phyloP scores from a whole-genome alignment of 2,888 invertebrate species.

The Cerastoderma edule region DNA sequence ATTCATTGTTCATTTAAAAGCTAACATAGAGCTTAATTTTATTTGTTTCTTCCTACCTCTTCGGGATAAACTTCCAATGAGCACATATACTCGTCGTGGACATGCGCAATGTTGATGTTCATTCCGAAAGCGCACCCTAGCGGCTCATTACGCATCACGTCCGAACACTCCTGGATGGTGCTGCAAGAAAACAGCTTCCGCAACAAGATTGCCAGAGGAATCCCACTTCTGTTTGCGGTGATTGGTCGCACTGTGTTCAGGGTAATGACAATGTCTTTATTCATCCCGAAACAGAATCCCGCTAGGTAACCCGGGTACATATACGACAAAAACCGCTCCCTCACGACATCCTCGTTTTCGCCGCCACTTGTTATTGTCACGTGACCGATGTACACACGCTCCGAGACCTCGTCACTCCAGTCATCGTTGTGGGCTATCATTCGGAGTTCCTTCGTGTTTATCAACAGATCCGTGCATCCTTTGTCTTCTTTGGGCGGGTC shows the following conservation, averaged over 20 bases:
- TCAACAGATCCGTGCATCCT: slow-evolving; percentile 46
- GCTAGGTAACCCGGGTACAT: slow-evolving; percentile 41
- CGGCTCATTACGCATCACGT: slow-evolving; percentile 32
- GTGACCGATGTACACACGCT: slow-evolving; percentile 36
- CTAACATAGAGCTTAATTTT: background rate
- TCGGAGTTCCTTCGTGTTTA: slow-evolving; percentile 30
- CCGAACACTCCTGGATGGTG: slow-evolving; percentile 31
- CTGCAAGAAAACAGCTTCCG: slow-evolving; percentile 27
- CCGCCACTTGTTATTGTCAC: slow-evolving; percentile 31
- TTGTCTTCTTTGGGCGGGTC: slow-evolving; percentile 12
- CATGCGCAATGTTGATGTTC: slow-evolving; percentile 41
- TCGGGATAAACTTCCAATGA: slow-evolving; percentile 40
- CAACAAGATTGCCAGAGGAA: slow-evolving; percentile 36
- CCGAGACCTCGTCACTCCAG: slow-evolving; percentile 38
- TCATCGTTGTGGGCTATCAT: slow-evolving; percentile 49
- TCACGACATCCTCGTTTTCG: background rate
- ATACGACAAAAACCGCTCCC: slow-evolving; percentile 39
- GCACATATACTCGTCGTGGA: slow-evolving; percentile 30
- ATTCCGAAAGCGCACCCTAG: slow-evolving; percentile 44
- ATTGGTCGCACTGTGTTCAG: slow-evolving; percentile 37
- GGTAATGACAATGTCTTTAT: slow-evolving; percentile 32
- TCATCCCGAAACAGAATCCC: slow-evolving; percentile 50
- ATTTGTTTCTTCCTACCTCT: slow-evolving; percentile 14
- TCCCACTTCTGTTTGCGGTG: slow-evolving; percentile 20
- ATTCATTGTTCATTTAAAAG: background rate